These are phyloP conservation scores for Macrobrachium nipponense DNA, from an alignment of 1,140 invertebrate genomes.

Conservation along the genomic window DNA sequence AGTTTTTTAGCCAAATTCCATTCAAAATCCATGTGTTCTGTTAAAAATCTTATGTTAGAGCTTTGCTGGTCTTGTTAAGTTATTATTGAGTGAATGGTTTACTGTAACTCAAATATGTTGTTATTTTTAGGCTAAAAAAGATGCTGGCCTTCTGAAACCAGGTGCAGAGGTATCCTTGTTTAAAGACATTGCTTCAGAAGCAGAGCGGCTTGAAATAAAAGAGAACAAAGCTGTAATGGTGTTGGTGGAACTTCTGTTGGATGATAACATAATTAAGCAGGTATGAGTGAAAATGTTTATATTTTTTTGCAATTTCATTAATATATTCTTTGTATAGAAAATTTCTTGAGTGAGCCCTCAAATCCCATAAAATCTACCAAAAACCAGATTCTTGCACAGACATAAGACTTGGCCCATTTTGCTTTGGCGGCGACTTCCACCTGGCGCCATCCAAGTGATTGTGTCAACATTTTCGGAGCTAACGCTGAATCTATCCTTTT, in stretches of 20 bases:
- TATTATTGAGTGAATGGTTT: constrained; percentile 68
- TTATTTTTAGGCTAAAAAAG: constrained; percentile 67
- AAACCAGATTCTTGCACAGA: too few species aligned
- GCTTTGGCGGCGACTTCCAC: too few species aligned
- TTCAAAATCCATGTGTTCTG: too few species aligned
- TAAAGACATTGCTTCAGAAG: constrained; percentile 91
- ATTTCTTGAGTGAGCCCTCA: background rate
- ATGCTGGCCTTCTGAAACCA: constrained; percentile 68
- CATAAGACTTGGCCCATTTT: too few species aligned
- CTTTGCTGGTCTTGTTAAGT: too few species aligned
- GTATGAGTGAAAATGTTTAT: constrained; percentile 68
- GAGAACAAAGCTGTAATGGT: constrained; percentile 89
- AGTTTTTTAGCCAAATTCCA: too few species aligned
- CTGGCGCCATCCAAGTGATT: too few species aligned
- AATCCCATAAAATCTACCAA: too few species aligned
- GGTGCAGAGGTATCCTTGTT: constrained; percentile 70
- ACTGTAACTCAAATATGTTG: background rate
- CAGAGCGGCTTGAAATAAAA: constrained; percentile 95
- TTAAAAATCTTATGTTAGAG: too few species aligned
- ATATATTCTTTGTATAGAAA: constrained; percentile 4
- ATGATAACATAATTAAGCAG: constrained; percentile 85
- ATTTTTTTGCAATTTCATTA: constrained; percentile 66
- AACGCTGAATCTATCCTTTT: too few species aligned
- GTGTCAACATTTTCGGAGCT: too few species aligned
- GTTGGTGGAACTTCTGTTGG: constrained; percentile 92